Evolutionary conservation across 2,113 vertebrate species (phyloP), one percentile per base, ranked within the genome.

Genomic region (Chloropsis cyanopogon): DNA sequence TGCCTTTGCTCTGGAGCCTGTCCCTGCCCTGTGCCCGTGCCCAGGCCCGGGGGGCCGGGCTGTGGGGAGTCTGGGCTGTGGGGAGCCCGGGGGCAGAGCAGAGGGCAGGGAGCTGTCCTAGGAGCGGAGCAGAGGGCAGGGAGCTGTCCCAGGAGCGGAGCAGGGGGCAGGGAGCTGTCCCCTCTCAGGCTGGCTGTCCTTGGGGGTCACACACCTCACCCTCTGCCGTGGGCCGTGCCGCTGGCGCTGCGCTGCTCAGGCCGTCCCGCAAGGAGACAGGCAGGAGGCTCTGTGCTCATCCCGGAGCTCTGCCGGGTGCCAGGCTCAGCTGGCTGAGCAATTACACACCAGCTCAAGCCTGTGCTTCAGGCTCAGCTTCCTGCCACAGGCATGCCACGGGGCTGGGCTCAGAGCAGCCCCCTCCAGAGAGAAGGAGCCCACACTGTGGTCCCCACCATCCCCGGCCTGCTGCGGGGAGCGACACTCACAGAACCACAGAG

Each of bases 391-490:
- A 35, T 11, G 50, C 46, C 56, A 6, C 2, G 41, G 73, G 8
- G n/a, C 85, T 65, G 79, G 26, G 22, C 29, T 63, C 0, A 0
- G 52, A 60, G 82, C 61, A 72, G 16, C 41, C 25, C 33, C 14
- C 70, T 73, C 56, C 44, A 2, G 66, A 64, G n/a, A 63, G 47
- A 61, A 80, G 52, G 78, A 82, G 42, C 52, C 49, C 7, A 7
- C 0, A 0, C 18, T 1, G 0, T 35, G 60, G 56, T 88, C 71
- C 19, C 29, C 50, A 29, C 15, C 13, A 1, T 29, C 21, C 47
- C 31, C 35, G 79, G 61, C 57, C 59, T n/a, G 31, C 3, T 7
- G 46, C 7, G 44, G 46, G 47, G 0, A 50, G 26, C 2, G 35
- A 39, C 42, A 31, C 3, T 10, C 52, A 28, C 70, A 24, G 29